phyloP scores from a whole-genome alignment of 1,140 invertebrate genomes.

The Caenorhabditis remanei region DNA sequence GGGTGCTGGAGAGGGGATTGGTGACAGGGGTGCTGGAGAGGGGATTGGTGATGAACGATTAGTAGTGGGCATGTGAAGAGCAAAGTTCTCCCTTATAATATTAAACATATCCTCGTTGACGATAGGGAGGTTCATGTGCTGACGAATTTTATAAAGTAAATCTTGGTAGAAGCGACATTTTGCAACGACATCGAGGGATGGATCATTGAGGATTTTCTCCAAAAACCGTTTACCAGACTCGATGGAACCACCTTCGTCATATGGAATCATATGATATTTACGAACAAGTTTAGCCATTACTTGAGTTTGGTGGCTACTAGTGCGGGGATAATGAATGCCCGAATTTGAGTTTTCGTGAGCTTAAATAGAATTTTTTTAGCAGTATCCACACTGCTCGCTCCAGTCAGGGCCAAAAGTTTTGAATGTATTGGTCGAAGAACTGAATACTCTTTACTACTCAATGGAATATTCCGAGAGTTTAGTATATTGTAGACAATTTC shows the following conservation, averaged over 20 bases:
- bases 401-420: not conserved
- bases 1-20: too few species aligned
- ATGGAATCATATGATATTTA: too few species aligned
- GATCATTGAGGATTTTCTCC: not conserved
- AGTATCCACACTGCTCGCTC: not conserved
- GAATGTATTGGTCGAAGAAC: not conserved
- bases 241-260: too few species aligned
- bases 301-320: too few species aligned
- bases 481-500: slow-evolving; percentile 1
- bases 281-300: too few species aligned
- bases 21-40: too few species aligned
- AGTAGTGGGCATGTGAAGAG: not conserved
- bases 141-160: not conserved
- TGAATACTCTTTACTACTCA: not conserved
- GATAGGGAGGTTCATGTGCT: not conserved
- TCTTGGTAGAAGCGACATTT: not conserved
- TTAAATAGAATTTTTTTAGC: not conserved
- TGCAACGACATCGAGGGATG: not conserved
- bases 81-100: not conserved
- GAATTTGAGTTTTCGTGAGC: not conserved
- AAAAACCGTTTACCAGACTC: not conserved
- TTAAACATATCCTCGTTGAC: not conserved
- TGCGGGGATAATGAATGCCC: not conserved
- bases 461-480: not conserved
- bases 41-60: too few species aligned